Conservation (phyloP, 2,888 invertebrate species). For the Sarcophaga caerulescens region DNA sequence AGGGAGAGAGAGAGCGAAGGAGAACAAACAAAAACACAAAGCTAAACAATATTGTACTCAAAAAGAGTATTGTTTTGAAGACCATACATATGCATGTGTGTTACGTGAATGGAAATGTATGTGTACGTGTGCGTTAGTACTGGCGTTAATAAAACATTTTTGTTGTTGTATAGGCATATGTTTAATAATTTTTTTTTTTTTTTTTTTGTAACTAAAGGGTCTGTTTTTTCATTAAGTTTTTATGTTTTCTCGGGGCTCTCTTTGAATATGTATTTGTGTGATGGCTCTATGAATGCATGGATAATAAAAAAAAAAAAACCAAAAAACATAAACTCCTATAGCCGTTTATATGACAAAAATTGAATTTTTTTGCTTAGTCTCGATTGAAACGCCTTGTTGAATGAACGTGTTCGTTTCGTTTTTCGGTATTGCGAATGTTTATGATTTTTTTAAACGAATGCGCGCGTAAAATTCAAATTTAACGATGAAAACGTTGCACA, state of each 20-base stretch:
- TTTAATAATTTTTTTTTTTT: constrained; percentile 45
- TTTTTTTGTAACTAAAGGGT: constrained; percentile 54
- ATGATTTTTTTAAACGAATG: constrained; percentile 9
- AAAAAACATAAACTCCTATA: constrained; percentile 44
- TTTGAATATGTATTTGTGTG: too few species aligned
- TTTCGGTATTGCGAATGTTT: constrained; percentile 29
- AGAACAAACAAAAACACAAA: constrained; percentile 41
- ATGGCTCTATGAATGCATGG: not conserved
- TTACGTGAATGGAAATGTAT: not conserved
- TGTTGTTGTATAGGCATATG: constrained; percentile 45
- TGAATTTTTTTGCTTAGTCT: constrained; percentile 62
- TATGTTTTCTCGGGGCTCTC: constrained; percentile 27
- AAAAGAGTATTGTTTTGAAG: constrained; percentile 5
- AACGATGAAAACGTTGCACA: constrained; percentile 17
- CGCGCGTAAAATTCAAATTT: not conserved
- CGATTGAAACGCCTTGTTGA: constrained; percentile 60
- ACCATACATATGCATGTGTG: not conserved
- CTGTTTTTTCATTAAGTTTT: constrained; percentile 35
- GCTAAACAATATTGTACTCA: not conserved
- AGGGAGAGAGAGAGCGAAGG: too few species aligned
- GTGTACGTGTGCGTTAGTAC: not conserved
- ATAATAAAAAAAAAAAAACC: constrained; percentile 38
- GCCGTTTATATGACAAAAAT: constrained; percentile 63
- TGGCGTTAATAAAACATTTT: not conserved
- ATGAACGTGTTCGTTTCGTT: constrained; percentile 29